Evolutionary conservation across 2,113 vertebrate species (phyloP).

Genomic region (Penelope pileata): DNA sequence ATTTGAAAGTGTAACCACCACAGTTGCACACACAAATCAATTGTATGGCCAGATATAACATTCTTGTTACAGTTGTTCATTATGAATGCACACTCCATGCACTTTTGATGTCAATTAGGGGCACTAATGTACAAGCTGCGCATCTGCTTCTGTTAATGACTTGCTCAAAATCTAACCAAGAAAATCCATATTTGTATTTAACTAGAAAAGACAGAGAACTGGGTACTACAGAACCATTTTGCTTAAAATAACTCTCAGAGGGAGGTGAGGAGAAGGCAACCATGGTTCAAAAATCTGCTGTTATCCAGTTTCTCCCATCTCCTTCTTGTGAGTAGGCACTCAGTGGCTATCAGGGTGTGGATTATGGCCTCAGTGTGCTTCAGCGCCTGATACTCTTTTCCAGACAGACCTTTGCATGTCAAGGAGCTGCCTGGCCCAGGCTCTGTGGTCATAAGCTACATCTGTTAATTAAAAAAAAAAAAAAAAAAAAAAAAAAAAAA

Average conservation of each 20-base stretch:
- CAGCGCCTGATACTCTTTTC: neutral
- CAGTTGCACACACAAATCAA: neutral
- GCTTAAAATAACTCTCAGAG: neutral
- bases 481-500: too few species aligned
- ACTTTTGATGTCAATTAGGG: neutral
- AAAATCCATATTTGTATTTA: neutral
- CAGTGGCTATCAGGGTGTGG: neutral
- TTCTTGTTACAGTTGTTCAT: neutral
- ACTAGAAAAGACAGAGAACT: neutral
- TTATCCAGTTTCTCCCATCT: neutral
- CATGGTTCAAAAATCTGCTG: neutral
- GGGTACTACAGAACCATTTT: neutral
- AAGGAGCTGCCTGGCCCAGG: neutral
- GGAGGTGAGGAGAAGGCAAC: neutral
- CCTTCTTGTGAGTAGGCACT: neutral
- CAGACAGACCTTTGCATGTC: neutral
- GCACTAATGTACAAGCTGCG: neutral
- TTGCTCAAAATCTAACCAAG: neutral
- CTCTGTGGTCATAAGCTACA: neutral
- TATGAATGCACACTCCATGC: neutral
- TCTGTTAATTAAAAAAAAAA: neutral
- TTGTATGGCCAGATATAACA: neutral
- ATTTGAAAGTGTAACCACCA: neutral
- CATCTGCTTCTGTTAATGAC: neutral
- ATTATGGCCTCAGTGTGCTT: neutral